phyloP scores from a whole-genome alignment of 2,797 vertebrate genomes.

The Psittacula derbiana region DNA sequence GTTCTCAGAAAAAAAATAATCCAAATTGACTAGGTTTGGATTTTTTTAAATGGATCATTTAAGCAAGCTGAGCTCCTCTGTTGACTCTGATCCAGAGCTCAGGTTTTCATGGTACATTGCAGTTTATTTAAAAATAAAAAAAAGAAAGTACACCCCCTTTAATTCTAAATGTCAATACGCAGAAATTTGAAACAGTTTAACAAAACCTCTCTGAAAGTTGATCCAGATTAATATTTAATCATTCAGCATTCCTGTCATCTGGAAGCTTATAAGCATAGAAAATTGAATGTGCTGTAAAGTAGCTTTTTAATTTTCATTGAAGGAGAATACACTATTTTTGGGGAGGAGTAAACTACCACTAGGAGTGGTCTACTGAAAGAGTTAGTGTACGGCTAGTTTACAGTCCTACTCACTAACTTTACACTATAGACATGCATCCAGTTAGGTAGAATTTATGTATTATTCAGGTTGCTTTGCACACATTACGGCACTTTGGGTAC shows the following conservation, averaged over 20 bases:
- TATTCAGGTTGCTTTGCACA: background rate
- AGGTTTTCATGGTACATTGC: background rate
- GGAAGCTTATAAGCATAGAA: background rate
- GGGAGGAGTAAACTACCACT: background rate
- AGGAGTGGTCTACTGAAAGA: background rate
- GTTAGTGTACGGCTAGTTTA: background rate
- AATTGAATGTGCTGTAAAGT: background rate
- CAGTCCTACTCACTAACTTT: background rate
- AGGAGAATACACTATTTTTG: background rate
- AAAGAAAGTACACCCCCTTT: background rate
- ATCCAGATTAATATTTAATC: background rate
- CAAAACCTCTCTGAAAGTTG: background rate
- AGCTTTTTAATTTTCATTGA: background rate
- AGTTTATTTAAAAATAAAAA: background rate
- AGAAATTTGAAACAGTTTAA: background rate
- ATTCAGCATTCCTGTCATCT: background rate
- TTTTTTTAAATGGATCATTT: background rate
- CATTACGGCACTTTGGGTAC: background rate
- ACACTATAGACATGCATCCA: background rate
- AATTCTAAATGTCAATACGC: background rate
- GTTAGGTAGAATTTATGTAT: background rate
- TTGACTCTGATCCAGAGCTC: background rate
- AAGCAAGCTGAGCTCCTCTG: background rate
- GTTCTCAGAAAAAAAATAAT: background rate
- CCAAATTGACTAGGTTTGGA: background rate